phyloP scores from a whole-genome alignment of 37 sponge, comb jelly and placozoan species.

The Axinella damicornis region DNA sequence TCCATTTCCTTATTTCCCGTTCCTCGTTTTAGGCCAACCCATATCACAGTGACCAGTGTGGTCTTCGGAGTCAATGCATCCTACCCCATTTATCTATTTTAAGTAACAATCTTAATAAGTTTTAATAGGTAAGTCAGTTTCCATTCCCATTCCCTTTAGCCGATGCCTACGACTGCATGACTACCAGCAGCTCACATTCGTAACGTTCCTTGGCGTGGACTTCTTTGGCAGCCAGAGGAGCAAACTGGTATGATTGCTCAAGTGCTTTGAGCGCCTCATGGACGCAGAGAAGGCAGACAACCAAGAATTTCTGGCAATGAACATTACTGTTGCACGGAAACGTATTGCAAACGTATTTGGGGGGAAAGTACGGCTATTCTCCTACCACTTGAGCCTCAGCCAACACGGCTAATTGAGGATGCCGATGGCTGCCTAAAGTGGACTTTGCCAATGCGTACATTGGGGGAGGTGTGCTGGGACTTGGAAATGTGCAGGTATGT shows the following conservation, averaged over 20 bases:
- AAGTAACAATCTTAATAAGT: too few relatives aligned
- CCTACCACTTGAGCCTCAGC: conserved; percentile 14
- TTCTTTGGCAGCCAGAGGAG: conserved; percentile 39
- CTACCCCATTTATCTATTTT: too few relatives aligned
- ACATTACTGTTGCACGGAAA: conserved; percentile 41
- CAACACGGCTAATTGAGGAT: conserved; percentile 57
- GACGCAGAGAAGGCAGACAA: conserved; percentile 36
- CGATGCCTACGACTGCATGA: too few relatives aligned
- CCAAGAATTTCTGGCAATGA: conserved; percentile 30
- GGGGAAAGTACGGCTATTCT: conserved; percentile 35
- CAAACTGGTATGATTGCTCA: conserved; percentile 57
- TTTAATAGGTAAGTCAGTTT: too few relatives aligned
- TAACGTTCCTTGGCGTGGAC: conserved; percentile 21
- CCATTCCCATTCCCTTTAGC: too few relatives aligned
- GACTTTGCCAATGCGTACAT: conserved; percentile 88
- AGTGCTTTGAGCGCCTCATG: conserved; percentile 57
- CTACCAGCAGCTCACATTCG: conserved; percentile 62
- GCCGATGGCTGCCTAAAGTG: conserved; percentile 63
- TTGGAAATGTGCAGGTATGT: conserved; percentile 83
- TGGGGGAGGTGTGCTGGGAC: conserved; percentile 83
- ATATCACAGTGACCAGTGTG: too few relatives aligned
- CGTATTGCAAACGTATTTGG: conserved; percentile 18
- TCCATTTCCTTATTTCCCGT: too few relatives aligned
- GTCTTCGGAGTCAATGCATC: too few relatives aligned
- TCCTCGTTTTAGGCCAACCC: too few relatives aligned